Evolutionary conservation across 2,113 vertebrate species (phyloP).

Genomic region (Ailurus styani): DNA sequence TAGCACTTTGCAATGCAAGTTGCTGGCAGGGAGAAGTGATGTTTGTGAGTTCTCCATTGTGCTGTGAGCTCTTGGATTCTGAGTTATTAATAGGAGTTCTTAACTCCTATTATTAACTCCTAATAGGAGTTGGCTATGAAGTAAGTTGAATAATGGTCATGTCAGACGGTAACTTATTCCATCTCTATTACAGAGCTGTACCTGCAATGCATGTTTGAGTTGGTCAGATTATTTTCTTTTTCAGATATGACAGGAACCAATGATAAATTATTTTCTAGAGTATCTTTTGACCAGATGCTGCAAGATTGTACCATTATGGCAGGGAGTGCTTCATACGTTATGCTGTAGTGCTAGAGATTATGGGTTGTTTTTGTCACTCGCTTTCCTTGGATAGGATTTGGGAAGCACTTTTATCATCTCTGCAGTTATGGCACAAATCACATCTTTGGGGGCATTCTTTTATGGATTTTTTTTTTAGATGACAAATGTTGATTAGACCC

Average conservation of each 20-base stretch:
- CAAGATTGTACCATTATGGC: not conserved
- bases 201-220: not conserved
- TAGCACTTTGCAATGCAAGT: not conserved
- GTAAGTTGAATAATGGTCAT: not conserved
- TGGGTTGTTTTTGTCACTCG: not conserved
- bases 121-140: not conserved
- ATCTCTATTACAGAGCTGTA: not conserved
- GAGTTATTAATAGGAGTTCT: not conserved
- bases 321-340: not conserved
- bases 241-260: not conserved
- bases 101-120: not conserved
- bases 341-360: not conserved
- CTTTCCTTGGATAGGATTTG: not conserved
- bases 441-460: not conserved
- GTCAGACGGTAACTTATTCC: not conserved
- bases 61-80: not conserved
- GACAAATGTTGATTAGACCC: not conserved
- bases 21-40: not conserved
- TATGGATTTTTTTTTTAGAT: not conserved
- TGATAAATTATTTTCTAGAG: not conserved
- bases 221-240: not conserved
- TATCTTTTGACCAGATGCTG: not conserved
- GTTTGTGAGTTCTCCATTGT: not conserved
- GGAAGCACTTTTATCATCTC: not conserved
- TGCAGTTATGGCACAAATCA: not conserved